phyloP scores from a whole-genome alignment of 2,888 invertebrate genomes.

The Cheilosia impressa region DNA sequence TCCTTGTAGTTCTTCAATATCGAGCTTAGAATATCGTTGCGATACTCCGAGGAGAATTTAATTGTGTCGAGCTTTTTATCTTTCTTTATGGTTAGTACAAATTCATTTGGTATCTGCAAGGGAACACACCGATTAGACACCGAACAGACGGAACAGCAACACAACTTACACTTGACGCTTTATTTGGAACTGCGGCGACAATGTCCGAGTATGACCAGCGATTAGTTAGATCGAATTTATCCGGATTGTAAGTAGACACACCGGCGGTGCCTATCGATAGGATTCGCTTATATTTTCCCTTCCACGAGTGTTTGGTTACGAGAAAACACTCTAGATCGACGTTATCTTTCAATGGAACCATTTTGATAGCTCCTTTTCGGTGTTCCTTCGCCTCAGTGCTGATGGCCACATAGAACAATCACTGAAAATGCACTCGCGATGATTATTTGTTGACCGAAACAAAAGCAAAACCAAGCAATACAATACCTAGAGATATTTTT shows the following conservation, averaged over 20 bases:
- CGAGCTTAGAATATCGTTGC: conserved; percentile 95
- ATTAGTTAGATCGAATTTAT: conserved; percentile 94
- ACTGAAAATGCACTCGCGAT: conserved; percentile 25
- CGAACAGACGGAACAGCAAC: too few species aligned
- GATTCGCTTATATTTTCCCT: conserved; percentile 99
- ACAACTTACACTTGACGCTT: conserved; percentile 84
- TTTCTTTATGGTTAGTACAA: conserved; percentile 93
- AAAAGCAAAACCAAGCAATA: background rate
- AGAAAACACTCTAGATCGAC: conserved; percentile 98
- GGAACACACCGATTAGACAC: conserved; percentile 22
- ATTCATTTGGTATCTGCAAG: conserved; percentile 86
- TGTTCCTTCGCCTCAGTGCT: conserved; percentile 36
- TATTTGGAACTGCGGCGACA: conserved; percentile 87
- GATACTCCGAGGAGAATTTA: conserved; percentile 98
- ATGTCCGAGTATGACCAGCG: conserved; percentile 95
- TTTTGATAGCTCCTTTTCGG: conserved; percentile 71
- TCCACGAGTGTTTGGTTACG: conserved; percentile 99
- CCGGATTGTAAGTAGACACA: conserved; percentile 98
- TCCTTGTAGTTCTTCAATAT: conserved; percentile 92
- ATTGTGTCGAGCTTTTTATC: conserved; percentile 96
- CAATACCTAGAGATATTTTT: conserved; percentile 34
- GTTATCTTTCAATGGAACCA: conserved; percentile 89
- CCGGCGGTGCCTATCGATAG: conserved; percentile 98
- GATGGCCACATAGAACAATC: conserved; percentile 70
- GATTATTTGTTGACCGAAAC: conserved; percentile 2